These are phyloP conservation scores for Ophion ventricosus DNA, from an alignment of 2,888 invertebrate species.

Conservation along the genomic window DNA sequence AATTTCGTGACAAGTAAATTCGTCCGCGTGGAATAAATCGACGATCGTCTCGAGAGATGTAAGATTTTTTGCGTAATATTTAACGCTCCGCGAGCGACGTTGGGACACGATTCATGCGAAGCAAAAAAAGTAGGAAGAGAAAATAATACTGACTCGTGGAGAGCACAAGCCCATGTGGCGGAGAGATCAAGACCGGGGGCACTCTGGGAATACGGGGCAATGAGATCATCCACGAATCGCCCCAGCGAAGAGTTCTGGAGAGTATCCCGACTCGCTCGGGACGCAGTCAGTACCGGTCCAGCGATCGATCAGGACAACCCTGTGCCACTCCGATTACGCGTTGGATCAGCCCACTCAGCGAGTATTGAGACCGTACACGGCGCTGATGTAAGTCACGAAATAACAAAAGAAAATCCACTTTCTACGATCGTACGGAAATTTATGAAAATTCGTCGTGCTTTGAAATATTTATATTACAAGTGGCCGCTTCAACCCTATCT, in stretches of 20 bases:
- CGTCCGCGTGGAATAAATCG: conserved; percentile 17
- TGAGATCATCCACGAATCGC: conserved; percentile 76
- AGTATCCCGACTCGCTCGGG: conserved; percentile 26
- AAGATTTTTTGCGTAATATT: conserved; percentile 32
- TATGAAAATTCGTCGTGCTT: background rate
- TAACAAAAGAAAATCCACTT: background rate
- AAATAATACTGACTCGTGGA: conserved; percentile 47
- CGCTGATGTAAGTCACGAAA: conserved; percentile 47
- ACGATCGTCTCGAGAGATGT: conserved; percentile 7
- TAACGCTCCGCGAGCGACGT: conserved; percentile 1
- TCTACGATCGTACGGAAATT: background rate
- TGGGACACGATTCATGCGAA: background rate
- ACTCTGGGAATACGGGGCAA: conserved; percentile 74
- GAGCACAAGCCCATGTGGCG: conserved; percentile 69
- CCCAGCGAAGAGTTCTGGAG: conserved; percentile 19
- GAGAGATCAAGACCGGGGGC: conserved; percentile 75
- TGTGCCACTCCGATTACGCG: conserved; percentile 28
- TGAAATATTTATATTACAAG: background rate
- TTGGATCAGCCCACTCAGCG: background rate
- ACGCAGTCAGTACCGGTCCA: conserved; percentile 77
- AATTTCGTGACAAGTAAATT: background rate
- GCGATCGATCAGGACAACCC: conserved; percentile 72
- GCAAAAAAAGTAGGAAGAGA: conserved; percentile 24
- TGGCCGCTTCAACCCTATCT: background rate
- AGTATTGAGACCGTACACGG: conserved; percentile 2